Evolutionary conservation across 2,797 vertebrate species (phyloP).

Genomic region (Silurus aristotelis): DNA sequence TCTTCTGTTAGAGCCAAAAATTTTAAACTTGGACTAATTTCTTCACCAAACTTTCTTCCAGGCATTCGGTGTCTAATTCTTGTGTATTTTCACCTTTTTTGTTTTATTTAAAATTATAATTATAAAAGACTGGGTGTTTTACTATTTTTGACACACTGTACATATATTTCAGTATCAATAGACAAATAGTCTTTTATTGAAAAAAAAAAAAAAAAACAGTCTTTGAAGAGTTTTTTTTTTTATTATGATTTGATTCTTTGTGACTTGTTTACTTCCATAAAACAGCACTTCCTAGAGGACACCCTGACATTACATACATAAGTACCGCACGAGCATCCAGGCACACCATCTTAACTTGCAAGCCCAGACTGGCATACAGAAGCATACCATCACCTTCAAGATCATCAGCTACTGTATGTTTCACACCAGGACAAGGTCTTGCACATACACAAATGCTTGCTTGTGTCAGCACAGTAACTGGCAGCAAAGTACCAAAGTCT

Average conservation of each 20-base stretch:
- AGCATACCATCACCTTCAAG: not conserved
- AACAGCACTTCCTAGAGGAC: not conserved
- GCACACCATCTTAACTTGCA: not conserved
- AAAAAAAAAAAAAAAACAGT: no score
- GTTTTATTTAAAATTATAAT: no score
- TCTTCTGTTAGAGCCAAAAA: no score
- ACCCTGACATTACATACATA: not conserved
- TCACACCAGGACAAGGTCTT: not conserved
- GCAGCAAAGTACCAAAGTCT: not conserved
- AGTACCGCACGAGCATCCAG: not conserved
- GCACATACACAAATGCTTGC: not conserved
- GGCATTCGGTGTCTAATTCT: no score
- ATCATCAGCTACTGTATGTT: slow-evolving; percentile 19
- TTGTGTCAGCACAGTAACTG: not conserved
- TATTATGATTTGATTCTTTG: not conserved
- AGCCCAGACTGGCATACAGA: not conserved
- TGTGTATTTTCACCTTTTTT: no score
- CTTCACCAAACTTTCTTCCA: no score
- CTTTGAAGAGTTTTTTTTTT: not conserved
- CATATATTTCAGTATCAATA: no score
- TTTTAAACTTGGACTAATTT: no score
- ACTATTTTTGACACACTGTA: no score
- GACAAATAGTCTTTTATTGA: no score
- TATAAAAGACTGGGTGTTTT: no score
- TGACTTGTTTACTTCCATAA: not conserved